Conservation (phyloP, 2,797 vertebrate species). For the Sardinella longiceps region DNA sequence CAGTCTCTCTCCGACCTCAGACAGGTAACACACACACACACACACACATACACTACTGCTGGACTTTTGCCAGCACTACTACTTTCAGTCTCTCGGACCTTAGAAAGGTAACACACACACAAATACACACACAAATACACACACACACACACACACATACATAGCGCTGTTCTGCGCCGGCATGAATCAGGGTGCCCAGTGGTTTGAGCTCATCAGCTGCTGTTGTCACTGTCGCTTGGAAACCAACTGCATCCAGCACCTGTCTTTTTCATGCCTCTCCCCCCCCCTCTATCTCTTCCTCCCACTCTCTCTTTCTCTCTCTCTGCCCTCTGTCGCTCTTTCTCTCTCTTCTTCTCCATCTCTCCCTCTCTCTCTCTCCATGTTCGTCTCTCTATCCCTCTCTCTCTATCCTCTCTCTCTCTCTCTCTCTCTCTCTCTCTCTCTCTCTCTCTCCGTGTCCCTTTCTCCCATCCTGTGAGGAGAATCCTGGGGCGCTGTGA, state of each 20-base stretch:
- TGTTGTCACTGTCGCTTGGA: not conserved
- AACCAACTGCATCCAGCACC: not conserved
- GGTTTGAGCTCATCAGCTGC: not conserved
- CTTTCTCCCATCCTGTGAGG: too few species aligned
- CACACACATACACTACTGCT: slow-evolving; percentile 22
- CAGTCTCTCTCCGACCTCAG: too few species aligned
- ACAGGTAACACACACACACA: slow-evolving; percentile 76
- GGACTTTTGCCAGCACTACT: too few species aligned
- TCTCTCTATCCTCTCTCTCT: not conserved
- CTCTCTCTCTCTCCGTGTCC: not conserved
- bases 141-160: not conserved
- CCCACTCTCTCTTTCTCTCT: not conserved
- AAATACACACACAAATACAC: not conserved
- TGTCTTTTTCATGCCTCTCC: not conserved
- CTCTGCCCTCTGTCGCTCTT: too few species aligned
- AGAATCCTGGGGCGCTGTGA: not conserved
- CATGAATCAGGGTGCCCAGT: not conserved
- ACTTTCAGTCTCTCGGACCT: too few species aligned
- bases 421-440: not conserved
- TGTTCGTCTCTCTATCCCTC: too few species aligned
- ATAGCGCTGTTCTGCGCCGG: not conserved
- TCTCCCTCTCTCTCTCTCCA: not conserved
- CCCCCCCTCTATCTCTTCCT: not conserved
- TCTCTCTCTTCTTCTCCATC: too few species aligned
- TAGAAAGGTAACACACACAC: too few species aligned